phyloP scores from a whole-genome alignment of 2,888 invertebrate species.

The Pimpla rufipes region DNA sequence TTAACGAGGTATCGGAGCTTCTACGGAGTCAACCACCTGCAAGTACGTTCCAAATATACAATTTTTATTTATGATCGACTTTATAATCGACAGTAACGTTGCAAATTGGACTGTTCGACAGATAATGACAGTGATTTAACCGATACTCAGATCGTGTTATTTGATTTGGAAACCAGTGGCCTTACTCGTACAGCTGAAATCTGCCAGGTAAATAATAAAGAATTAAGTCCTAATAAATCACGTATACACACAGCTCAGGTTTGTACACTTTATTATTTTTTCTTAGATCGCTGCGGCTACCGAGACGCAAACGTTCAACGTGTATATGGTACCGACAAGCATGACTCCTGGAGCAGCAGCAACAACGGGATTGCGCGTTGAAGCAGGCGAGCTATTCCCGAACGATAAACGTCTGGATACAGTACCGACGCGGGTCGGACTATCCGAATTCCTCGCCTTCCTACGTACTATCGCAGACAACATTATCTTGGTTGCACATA shows the following conservation, averaged over 20 bases:
- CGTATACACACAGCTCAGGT: neutral
- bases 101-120: conserved; percentile 19
- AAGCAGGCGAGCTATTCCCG: conserved; percentile 43
- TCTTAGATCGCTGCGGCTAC: conserved; percentile 51
- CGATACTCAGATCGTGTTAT: conserved; percentile 45
- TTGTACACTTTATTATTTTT: conserved; percentile 15
- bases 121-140: conserved; percentile 32
- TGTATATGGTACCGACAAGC: conserved; percentile 62
- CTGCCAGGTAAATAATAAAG: conserved; percentile 38
- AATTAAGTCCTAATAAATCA: conserved; percentile 15
- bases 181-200: conserved; percentile 42
- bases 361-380: conserved; percentile 41
- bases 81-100: conserved; percentile 8
- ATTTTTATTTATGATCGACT: conserved; percentile 10
- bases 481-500: conserved; percentile 57
- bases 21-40: conserved; percentile 25
- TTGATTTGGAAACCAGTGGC: conserved; percentile 57
- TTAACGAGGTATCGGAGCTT: conserved; percentile 29
- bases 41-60: conserved; percentile 32
- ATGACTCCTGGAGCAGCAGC: conserved; percentile 40
- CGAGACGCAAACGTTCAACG: conserved; percentile 16
- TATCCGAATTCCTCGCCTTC: conserved; percentile 39
- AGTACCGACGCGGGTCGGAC: conserved; percentile 40
- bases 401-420: conserved; percentile 46
- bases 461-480: conserved; percentile 23